Evolutionary conservation across 2,113 vertebrate genomes (phyloP).

Genomic region (Sinocyclocheilus anophthalmus): DNA sequence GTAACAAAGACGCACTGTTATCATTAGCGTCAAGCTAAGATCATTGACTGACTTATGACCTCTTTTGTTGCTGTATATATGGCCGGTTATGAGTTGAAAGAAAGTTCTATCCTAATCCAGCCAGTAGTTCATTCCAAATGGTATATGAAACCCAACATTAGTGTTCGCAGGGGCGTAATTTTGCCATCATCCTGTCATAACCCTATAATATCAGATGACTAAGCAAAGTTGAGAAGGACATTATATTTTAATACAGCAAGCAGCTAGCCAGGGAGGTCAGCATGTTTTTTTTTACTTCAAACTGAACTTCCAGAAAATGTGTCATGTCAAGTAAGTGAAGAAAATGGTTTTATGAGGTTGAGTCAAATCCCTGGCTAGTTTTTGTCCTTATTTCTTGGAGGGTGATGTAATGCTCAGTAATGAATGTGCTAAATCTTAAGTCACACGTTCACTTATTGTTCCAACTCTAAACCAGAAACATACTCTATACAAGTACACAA

Average conservation of each 20-base stretch:
- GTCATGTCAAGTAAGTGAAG: not conserved
- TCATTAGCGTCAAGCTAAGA: not conserved
- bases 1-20: conserved; percentile 13
- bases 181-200: conserved; percentile 9
- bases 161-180: not conserved
- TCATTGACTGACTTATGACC: not conserved
- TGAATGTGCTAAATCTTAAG: not conserved
- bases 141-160: conserved; percentile 19
- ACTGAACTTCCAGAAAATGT: conserved; percentile 16
- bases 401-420: not conserved
- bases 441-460: not conserved
- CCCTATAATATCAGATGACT: conserved; percentile 26
- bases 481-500: not conserved
- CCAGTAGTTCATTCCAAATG: conserved; percentile 2
- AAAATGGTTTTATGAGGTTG: conserved; percentile 1
- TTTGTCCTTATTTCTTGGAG: not conserved
- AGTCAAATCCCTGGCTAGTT: not conserved
- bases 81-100: conserved; percentile 19
- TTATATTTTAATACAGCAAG: conserved; percentile 9
- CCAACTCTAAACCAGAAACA: conserved; percentile 3
- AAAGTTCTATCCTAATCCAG: not conserved
- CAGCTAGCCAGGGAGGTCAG: not conserved
- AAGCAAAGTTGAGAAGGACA: not conserved
- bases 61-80: conserved; percentile 24
- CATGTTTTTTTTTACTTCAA: not conserved